Conservation (phyloP, 2,888 invertebrate species). For the Galeruca laticollis region DNA sequence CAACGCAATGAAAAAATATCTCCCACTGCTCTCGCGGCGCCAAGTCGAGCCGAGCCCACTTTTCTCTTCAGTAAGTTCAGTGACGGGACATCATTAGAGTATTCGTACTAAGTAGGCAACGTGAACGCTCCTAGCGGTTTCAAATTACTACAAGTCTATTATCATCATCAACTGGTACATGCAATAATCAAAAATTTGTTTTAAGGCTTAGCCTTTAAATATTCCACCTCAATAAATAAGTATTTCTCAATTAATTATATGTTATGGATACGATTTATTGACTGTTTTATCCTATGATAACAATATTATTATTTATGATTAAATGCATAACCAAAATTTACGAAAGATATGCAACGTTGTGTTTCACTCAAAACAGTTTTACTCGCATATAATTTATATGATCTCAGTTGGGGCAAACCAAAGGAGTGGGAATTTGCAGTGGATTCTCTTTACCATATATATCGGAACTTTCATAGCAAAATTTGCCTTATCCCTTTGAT, state of each 20-base stretch:
- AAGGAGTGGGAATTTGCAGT: too few species aligned
- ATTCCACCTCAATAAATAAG: neutral
- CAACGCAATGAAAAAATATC: constrained; percentile 23
- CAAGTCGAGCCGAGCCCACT: constrained; percentile 31
- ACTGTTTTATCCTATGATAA: neutral
- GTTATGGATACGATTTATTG: neutral
- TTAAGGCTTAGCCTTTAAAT: neutral
- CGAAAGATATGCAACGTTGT: too few species aligned
- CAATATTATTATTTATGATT: too few species aligned
- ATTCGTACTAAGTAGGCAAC: neutral
- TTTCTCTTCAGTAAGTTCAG: constrained; percentile 10
- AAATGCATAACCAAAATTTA: too few species aligned
- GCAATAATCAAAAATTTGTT: neutral
- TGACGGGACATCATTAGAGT: constrained; percentile 3
- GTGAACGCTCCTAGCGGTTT: neutral
- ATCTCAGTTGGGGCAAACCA: too few species aligned
- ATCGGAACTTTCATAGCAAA: too few species aligned
- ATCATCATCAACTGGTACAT: neutral
- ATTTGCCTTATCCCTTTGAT: too few species aligned
- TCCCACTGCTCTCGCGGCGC: constrained; percentile 23
- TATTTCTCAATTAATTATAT: neutral
- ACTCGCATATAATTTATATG: too few species aligned
- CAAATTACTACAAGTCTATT: neutral
- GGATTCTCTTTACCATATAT: too few species aligned
- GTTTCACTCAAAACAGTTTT: too few species aligned